Evolutionary conservation across 2,888 invertebrate species (phyloP).

Genomic region (Hirudinaria manillensis): DNA sequence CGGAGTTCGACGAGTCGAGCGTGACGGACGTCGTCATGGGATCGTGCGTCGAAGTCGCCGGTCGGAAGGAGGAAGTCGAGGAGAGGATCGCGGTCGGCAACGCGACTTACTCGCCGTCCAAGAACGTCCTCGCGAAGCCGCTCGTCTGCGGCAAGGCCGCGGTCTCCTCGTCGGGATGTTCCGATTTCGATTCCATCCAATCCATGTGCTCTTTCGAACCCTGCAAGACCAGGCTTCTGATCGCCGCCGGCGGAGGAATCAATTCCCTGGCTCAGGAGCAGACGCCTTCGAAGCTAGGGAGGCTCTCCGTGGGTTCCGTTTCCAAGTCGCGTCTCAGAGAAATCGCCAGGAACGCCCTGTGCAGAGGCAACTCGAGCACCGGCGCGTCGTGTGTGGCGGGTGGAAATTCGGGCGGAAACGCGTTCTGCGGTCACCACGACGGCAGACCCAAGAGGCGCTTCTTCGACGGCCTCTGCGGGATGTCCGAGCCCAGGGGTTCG

Average conservation of each 20-base stretch:
- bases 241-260: constrained; percentile 9
- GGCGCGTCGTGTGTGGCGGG: neutral
- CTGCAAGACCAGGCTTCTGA: constrained; percentile 33
- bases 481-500: constrained; percentile 25
- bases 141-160: constrained; percentile 4
- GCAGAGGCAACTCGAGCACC: constrained; percentile 19
- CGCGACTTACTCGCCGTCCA: constrained; percentile 8
- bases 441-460: constrained; percentile 2
- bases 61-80: neutral
- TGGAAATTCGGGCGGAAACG: too few relatives aligned
- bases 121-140: constrained; percentile 9
- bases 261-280: constrained; percentile 23
- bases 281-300: constrained; percentile 13
- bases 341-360: constrained; percentile 31
- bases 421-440: neutral
- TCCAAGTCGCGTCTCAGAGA: constrained; percentile 23
- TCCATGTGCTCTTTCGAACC: constrained; percentile 33
- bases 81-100: neutral
- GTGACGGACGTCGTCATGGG: constrained; percentile 17
- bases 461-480: constrained; percentile 23
- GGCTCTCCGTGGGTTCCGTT: neutral
- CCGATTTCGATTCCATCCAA: constrained; percentile 17
- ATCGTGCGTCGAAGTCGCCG: neutral
- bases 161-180: neutral
- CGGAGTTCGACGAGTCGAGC: constrained; percentile 18